phyloP scores from a whole-genome alignment of 92 coral and sea anemone species.

The Desmophyllum pertusum region DNA sequence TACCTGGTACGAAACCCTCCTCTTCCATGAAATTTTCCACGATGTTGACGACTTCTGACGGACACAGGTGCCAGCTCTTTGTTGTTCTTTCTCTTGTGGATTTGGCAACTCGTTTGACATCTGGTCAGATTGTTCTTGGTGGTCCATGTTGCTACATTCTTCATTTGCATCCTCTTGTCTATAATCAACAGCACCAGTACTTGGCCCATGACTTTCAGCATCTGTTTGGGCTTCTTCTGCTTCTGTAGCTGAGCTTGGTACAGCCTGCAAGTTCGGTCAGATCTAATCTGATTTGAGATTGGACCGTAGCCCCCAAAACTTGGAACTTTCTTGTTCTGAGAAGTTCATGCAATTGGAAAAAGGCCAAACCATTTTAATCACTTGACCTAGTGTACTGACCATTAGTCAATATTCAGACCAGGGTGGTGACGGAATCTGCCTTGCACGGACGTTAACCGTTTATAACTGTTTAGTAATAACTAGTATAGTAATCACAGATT shows the following conservation, averaged over 20 bases:
- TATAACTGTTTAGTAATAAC: too few species aligned
- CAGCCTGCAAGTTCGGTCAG: too few species aligned
- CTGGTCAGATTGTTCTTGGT: not conserved
- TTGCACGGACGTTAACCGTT: too few species aligned
- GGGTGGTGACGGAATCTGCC: too few species aligned
- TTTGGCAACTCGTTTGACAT: not conserved
- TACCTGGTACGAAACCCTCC: not conserved
- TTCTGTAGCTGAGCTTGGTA: not conserved
- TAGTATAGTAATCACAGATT: too few species aligned
- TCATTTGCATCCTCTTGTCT: too few species aligned
- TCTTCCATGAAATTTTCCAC: not conserved
- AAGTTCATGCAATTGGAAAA: not conserved
- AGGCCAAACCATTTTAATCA: too few species aligned
- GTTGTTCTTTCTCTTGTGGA: not conserved
- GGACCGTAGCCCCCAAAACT: not conserved
- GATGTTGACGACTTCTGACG: not conserved
- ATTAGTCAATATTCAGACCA: too few species aligned
- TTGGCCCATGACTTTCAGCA: not conserved
- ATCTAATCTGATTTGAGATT: not conserved
- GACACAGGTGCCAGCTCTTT: not conserved
- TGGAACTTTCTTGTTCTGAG: conserved; percentile 12
- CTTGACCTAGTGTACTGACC: too few species aligned
- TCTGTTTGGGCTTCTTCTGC: too few species aligned
- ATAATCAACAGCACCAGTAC: not conserved
- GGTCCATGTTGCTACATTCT: not conserved